phyloP scores from a whole-genome alignment of 1,140 invertebrate species.

The Drosophila tani region DNA sequence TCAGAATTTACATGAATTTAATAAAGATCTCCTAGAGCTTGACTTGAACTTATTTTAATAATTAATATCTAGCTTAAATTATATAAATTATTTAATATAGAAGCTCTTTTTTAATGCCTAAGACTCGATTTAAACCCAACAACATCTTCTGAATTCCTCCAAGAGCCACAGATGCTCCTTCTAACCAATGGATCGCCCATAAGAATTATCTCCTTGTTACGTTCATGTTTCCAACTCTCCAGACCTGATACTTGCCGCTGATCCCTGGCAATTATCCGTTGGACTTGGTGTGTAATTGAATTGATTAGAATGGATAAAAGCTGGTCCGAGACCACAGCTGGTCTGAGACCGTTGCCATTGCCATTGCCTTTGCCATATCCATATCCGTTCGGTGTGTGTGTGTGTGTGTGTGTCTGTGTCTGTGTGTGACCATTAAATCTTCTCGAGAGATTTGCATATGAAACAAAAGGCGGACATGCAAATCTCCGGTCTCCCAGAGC shows the following conservation, averaged over 20 bases:
- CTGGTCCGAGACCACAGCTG: conserved; percentile 15
- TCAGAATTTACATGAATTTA: no score
- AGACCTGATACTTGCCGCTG: not conserved
- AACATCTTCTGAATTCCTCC: not conserved
- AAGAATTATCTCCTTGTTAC: not conserved
- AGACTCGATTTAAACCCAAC: no score
- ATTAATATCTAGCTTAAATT: not conserved
- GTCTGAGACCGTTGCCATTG: conserved; percentile 13
- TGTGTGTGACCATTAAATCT: conserved; percentile 42
- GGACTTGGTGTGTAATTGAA: conserved; percentile 41
- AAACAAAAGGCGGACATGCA: conserved; percentile 51
- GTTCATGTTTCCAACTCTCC: conserved; percentile 1
- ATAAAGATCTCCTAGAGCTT: not conserved
- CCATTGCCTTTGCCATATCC: conserved; percentile 32
- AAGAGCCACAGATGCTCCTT: not conserved
- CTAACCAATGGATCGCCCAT: no score
- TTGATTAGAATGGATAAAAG: conserved; percentile 35
- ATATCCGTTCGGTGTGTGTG: conserved; percentile 38
- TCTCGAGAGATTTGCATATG: conserved; percentile 51
- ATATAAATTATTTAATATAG: not conserved
- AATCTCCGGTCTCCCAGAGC: conserved; percentile 25
- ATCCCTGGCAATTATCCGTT: conserved; percentile 26
- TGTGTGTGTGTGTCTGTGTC: conserved; percentile 12
- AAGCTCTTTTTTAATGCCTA: no score
- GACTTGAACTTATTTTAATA: not conserved